Evolutionary conservation across 2,113 vertebrate species (phyloP).

Genomic region (Protobothrops mucrosquamatus): DNA sequence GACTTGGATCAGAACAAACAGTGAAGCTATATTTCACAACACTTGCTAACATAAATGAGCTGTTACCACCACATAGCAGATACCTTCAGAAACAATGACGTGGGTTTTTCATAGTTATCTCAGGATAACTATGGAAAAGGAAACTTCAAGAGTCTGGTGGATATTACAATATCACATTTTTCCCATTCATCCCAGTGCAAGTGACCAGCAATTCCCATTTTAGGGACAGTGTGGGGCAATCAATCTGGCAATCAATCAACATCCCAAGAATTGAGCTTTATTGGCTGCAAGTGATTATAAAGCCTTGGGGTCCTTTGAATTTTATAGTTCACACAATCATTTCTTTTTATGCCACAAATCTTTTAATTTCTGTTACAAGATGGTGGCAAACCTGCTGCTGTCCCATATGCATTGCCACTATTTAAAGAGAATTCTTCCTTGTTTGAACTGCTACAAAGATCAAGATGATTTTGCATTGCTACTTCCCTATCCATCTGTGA

Average conservation of each 20-base stretch:
- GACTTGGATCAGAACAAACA: not conserved
- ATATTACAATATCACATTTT: not conserved
- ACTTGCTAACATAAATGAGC: constrained; percentile 20
- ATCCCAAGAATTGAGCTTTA: not conserved
- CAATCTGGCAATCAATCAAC: not conserved
- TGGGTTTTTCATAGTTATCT: constrained; percentile 43
- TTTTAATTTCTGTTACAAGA: not conserved
- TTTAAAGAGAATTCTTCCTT: not conserved
- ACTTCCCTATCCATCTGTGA: not conserved
- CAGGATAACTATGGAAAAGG: not conserved
- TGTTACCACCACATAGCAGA: constrained; percentile 23
- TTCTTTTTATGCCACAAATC: not conserved
- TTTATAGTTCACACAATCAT: not conserved
- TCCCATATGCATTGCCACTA: not conserved
- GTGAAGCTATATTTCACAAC: not conserved
- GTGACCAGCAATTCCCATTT: not conserved
- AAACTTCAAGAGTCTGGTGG: constrained; percentile 31
- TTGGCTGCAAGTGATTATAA: not conserved
- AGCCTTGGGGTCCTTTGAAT: not conserved
- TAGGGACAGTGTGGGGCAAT: not conserved
- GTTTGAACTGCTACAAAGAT: not conserved
- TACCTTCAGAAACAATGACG: constrained; percentile 47
- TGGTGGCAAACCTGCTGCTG: not conserved
- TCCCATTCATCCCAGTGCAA: constrained; percentile 10
- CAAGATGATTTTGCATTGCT: not conserved